phyloP scores from a whole-genome alignment of 2,888 invertebrate species.

The Platycnemis pennipes region DNA sequence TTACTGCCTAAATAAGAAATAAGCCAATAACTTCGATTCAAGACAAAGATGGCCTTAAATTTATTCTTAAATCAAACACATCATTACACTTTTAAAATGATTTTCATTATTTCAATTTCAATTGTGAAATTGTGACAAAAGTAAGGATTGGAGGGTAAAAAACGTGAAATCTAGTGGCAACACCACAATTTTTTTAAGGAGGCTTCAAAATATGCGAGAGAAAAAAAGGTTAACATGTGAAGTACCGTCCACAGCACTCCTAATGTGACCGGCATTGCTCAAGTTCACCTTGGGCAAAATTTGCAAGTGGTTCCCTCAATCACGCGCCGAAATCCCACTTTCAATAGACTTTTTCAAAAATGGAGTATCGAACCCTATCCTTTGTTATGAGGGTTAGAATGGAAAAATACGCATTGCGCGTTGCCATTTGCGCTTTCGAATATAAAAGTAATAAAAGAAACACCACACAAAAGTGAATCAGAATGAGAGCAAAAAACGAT shows the following conservation, averaged over 20 bases:
- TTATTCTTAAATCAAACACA: no score
- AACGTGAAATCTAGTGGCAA: not conserved
- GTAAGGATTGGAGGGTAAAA: not conserved
- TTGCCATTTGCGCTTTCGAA: not conserved
- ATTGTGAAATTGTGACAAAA: no score
- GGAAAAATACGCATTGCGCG: not conserved
- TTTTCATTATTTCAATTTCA: no score
- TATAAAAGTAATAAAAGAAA: not conserved
- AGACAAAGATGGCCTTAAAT: no score
- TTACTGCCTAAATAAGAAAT: no score
- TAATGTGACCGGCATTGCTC: not conserved
- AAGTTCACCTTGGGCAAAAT: not conserved
- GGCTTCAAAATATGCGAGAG: not conserved
- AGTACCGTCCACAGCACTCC: not conserved
- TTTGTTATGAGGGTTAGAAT: not conserved
- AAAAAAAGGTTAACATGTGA: not conserved
- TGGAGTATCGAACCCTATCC: not conserved
- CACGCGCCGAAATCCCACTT: not conserved
- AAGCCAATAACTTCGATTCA: no score
- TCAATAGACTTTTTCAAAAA: not conserved
- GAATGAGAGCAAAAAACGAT: not conserved
- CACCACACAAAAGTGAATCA: not conserved
- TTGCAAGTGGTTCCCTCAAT: not conserved
- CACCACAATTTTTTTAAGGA: not conserved
- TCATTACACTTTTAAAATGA: no score